Percentiles rank a stretch among this genome's conserved stretches.
Evolutionary conservation across 2,113 vertebrate genomes (phyloP).

Genomic region (Sardina pilchardus): DNA sequence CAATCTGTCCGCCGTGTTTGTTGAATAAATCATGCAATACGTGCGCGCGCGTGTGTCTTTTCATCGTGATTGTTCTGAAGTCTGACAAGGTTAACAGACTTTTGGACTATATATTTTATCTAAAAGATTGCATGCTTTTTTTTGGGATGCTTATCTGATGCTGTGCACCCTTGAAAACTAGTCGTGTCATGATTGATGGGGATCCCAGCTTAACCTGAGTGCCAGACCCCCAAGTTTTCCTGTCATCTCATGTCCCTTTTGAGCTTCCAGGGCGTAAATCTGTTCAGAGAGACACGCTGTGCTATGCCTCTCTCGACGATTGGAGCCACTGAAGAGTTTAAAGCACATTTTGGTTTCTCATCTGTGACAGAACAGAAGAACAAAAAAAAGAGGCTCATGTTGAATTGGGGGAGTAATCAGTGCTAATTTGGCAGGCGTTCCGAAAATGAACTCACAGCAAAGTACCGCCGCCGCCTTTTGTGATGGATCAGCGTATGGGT

Average conservation of each 20-base stretch:
- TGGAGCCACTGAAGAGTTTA: neutral
- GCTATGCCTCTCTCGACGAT: neutral
- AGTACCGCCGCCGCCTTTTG: neutral
- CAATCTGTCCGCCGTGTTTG: constrained; percentile 55
- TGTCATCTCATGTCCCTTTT: neutral
- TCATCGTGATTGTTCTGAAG: neutral
- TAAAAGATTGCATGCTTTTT: neutral
- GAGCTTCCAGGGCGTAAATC: neutral
- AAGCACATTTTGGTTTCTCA: neutral
- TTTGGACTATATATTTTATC: constrained; percentile 34
- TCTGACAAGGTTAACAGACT: constrained; percentile 33
- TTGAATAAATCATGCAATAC: constrained; percentile 28
- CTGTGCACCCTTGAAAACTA: neutral
- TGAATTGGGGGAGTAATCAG: neutral
- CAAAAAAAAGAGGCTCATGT: neutral
- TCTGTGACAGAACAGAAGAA: neutral
- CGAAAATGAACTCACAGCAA: neutral
- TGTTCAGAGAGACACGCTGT: neutral
- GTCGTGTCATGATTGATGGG: constrained; percentile 21
- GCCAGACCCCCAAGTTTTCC: neutral
- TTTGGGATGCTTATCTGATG: neutral
- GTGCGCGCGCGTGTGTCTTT: neutral
- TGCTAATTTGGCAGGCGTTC: constrained; percentile 13
- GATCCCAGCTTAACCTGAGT: neutral
- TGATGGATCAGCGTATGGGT: neutral